Evolutionary conservation across 2,797 vertebrate species (phyloP), one percentile per base, ranked within the genome.

Genomic region (Artibeus jamaicensis): DNA sequence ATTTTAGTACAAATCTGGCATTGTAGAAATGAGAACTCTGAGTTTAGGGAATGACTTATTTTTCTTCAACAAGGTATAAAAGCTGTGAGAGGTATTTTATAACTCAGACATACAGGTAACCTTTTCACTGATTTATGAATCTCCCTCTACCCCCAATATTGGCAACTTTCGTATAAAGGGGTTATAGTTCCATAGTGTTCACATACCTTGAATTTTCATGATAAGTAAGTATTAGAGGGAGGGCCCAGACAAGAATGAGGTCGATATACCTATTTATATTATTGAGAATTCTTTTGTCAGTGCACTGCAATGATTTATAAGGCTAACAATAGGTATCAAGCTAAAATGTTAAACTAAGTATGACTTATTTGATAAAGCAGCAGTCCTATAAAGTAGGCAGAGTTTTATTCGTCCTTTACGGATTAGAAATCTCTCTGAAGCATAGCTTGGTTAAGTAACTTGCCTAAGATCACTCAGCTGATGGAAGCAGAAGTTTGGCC

Each of bases 401-500:
- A 83, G 24, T 79, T 96, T 90, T 77, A 62, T 82, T 26, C 26
- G 42, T 11, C 62, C n/a, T 81, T 96, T 78, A 65, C 39, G 91
- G 81, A 84, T 79, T 65, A 90, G 88, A 83, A 91, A 77, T 67
- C 18, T 87, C 26, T 86, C 55, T 90, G 71, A 82, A 91, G 44
- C 48, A 77, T 16, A 81, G 12, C 83, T 24, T 93, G 3, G 24
- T 94, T 93, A 83, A 89, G 10, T 91, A 81, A 85, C 29, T 59
- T 93, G 18, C n/a, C 0, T 32, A 86, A 65, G 50, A 77, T 93
- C 19, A 65, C 11, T 95, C 62, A 95, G n/a, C 44, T 91, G 68
- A 83, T 77, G 62, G 65, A 21, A 93, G 7, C 57, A 82, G 57
- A 88, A 95, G 83, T 96, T 93, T 97, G 50, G 15, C 77, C n/a